These are phyloP conservation scores for Trichogramma evanescens DNA, from an alignment of 2,888 invertebrate species.

Conservation along the genomic window DNA sequence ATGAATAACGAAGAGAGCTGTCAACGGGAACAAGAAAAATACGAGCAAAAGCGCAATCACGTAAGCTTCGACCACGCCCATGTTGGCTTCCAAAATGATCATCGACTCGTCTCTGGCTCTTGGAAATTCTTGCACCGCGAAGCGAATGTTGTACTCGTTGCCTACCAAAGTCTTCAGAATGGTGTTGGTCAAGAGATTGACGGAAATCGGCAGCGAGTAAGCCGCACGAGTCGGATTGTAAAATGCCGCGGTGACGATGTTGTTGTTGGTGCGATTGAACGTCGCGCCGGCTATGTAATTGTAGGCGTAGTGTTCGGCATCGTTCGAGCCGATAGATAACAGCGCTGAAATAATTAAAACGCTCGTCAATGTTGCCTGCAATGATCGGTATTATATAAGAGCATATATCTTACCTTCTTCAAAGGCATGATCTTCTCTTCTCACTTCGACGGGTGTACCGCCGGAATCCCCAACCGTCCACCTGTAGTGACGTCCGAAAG, in stretches of 20 bases:
- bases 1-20: conserved; percentile 53
- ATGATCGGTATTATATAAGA: too few species aligned
- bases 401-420: neutral
- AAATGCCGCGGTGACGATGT: conserved; percentile 37
- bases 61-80: neutral
- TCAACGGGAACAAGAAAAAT: conserved; percentile 27
- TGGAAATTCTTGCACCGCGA: conserved; percentile 31
- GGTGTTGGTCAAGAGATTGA: conserved; percentile 51
- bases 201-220: conserved; percentile 52
- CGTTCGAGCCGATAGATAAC: too few species aligned
- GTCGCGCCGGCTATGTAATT: too few species aligned
- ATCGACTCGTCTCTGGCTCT: too few species aligned
- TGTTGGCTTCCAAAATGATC: neutral
- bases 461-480: conserved; percentile 23
- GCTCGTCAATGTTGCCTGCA: too few species aligned
- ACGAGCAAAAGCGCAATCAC: neutral
- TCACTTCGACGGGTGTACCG: conserved; percentile 19
- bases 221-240: conserved; percentile 49
- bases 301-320: too few species aligned
- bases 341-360: too few species aligned
- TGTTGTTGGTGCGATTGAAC: too few species aligned
- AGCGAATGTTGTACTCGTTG: conserved; percentile 31
- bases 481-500: conserved; percentile 25
- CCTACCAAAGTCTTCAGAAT: conserved; percentile 34
- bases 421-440: neutral